These are phyloP conservation scores for Wiebesia pumilae DNA, from an alignment of 1,140 invertebrate species.

Conservation along the genomic window DNA sequence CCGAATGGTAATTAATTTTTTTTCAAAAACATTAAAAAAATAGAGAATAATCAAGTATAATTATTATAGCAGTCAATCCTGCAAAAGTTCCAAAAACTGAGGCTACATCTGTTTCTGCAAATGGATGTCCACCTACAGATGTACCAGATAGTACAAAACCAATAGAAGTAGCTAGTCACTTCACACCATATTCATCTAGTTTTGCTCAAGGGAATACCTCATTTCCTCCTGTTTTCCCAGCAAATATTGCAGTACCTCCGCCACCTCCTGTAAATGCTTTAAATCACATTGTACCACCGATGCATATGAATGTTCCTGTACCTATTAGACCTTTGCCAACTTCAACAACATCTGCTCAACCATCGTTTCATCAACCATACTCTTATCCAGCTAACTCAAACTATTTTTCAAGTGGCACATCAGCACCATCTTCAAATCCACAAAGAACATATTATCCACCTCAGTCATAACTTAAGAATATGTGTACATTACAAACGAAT, in stretches of 20 bases:
- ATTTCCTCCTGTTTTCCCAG: constrained; percentile 70
- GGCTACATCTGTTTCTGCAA: constrained; percentile 58
- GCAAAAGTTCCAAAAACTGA: constrained; percentile 66
- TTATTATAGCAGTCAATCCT: constrained; percentile 61
- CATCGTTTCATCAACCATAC: constrained; percentile 66
- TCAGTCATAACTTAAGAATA: constrained; percentile 60
- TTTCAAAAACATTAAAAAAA: constrained; percentile 17
- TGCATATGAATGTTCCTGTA: constrained; percentile 63
- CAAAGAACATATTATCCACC: constrained; percentile 68
- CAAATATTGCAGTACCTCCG: constrained; percentile 68
- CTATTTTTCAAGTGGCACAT: constrained; percentile 64
- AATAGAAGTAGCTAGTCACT: constrained; percentile 65
- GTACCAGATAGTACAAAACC: constrained; percentile 61
- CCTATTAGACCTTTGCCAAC: constrained; percentile 64
- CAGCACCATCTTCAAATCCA: constrained; percentile 62
- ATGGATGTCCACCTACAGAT: constrained; percentile 66
- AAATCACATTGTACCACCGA: constrained; percentile 69
- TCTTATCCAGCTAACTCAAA: constrained; percentile 66
- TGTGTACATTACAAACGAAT: constrained; percentile 23
- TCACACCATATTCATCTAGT: constrained; percentile 61
- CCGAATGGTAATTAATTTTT: constrained; percentile 65
- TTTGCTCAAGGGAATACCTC: constrained; percentile 60
- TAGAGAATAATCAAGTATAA: not conserved
- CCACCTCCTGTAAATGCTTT: constrained; percentile 69
- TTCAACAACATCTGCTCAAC: constrained; percentile 61